These are phyloP conservation scores for Coendou prehensilis DNA, from an alignment of 2,797 vertebrate species.

Conservation along the genomic window DNA sequence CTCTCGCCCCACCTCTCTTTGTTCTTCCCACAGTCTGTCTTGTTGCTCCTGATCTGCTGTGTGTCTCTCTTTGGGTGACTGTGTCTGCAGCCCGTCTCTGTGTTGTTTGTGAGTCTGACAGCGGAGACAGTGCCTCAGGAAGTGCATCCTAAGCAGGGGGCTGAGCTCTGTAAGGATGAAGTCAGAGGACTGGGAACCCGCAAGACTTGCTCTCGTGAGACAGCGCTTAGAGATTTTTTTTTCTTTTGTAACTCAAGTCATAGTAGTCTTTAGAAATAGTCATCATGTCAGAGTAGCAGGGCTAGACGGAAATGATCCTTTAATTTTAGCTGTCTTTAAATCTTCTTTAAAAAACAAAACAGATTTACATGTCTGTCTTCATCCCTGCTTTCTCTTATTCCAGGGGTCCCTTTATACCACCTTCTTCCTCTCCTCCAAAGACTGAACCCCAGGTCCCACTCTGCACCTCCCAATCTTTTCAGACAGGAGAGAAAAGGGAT, in stretches of 20 bases:
- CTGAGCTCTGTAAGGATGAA: not conserved
- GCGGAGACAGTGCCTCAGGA: constrained; percentile 79
- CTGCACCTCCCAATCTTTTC: not conserved
- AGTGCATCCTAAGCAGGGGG: not conserved
- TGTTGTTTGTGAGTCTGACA: constrained; percentile 84
- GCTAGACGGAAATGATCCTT: constrained; percentile 43
- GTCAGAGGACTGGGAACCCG: not conserved
- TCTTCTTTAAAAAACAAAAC: constrained; percentile 67
- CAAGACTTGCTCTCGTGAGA: not conserved
- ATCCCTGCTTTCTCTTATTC: constrained; percentile 44
- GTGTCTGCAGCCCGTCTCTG: constrained; percentile 71
- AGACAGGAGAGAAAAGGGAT: not conserved
- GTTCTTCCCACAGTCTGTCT: constrained; percentile 90
- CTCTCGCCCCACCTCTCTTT: constrained; percentile 89
- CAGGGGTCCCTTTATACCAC: not conserved
- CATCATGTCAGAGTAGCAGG: not conserved
- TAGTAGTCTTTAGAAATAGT: constrained; percentile 38
- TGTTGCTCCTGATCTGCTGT: constrained; percentile 85
- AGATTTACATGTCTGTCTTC: constrained; percentile 51
- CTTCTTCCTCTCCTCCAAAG: constrained; percentile 41
- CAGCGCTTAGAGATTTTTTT: not conserved
- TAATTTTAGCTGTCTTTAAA: constrained; percentile 60
- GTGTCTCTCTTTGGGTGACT: constrained; percentile 78
- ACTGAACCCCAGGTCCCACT: not conserved
- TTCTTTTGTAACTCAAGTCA: constrained; percentile 42